Evolutionary conservation across 2,797 vertebrate genomes (phyloP).

Genomic region (Mormyrus hasselquistii): DNA sequence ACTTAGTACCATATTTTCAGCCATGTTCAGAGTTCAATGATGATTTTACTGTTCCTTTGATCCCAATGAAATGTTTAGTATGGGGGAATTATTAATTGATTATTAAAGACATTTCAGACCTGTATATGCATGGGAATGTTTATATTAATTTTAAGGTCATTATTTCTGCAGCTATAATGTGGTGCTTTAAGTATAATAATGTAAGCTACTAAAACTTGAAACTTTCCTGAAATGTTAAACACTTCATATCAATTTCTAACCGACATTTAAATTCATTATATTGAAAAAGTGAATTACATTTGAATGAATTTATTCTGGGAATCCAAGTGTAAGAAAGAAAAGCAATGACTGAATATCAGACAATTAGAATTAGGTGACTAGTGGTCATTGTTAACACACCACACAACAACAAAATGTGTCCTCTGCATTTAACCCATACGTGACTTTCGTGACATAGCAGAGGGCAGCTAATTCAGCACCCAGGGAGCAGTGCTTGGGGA

Average conservation of each 20-base stretch:
- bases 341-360: background rate
- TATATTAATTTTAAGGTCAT: background rate
- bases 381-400: too few species aligned
- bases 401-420: too few species aligned
- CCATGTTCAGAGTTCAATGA: background rate
- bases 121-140: background rate
- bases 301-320: background rate
- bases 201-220: background rate
- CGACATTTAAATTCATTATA: background rate
- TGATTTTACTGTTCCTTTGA: background rate
- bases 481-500: too few species aligned
- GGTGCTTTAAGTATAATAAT: background rate
- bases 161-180: background rate
- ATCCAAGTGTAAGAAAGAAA: background rate
- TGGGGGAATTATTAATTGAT: background rate
- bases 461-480: too few species aligned
- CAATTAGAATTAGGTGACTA: too few species aligned
- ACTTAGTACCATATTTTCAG: background rate
- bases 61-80: background rate
- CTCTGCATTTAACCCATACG: too few species aligned
- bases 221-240: background rate
- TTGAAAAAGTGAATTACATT: background rate
- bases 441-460: too few species aligned
- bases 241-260: background rate
- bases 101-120: background rate